These are phyloP conservation scores for Xanthorhoe designata DNA, from an alignment of 2,888 invertebrate species.

Conservation along the genomic window DNA sequence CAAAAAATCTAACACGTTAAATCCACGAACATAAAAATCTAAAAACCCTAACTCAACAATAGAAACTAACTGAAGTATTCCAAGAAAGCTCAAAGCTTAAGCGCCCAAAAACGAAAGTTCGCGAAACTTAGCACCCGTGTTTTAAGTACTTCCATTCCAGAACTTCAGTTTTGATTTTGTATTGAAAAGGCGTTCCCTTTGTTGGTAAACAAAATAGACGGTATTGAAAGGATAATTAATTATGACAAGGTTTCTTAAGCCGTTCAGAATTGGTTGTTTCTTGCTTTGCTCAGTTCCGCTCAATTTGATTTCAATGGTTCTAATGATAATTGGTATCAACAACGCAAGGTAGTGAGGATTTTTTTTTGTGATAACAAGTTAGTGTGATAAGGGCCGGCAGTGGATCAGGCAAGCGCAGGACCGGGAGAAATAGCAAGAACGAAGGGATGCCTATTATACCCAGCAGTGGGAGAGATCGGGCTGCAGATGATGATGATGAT, in stretches of 20 bases:
- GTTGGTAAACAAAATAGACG: constrained; percentile 41
- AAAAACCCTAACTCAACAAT: not conserved
- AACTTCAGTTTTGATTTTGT: constrained; percentile 59
- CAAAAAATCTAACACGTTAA: too few species aligned
- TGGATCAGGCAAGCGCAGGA: too few species aligned
- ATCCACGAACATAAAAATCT: too few species aligned
- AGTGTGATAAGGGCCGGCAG: too few species aligned
- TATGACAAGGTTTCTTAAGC: constrained; percentile 16
- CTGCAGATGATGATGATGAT: too few species aligned
- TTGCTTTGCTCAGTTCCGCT: not conserved
- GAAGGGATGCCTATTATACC: too few species aligned
- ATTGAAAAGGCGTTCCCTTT: constrained; percentile 60
- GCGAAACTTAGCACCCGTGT: constrained; percentile 24
- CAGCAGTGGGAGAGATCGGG: too few species aligned
- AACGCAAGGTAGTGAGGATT: too few species aligned
- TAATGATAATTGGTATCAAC: too few species aligned
- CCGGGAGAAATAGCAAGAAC: too few species aligned
- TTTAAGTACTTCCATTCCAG: constrained; percentile 21
- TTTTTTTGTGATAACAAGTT: too few species aligned
- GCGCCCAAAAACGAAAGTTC: constrained; percentile 20
- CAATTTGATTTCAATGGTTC: not conserved
- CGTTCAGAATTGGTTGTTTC: constrained; percentile 2
- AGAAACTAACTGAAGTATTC: constrained; percentile 7
- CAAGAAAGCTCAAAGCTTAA: constrained; percentile 7
- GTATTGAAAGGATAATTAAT: constrained; percentile 31